Conservation (phyloP, 2,888 invertebrate genomes). For the Cancer borealis region DNA sequence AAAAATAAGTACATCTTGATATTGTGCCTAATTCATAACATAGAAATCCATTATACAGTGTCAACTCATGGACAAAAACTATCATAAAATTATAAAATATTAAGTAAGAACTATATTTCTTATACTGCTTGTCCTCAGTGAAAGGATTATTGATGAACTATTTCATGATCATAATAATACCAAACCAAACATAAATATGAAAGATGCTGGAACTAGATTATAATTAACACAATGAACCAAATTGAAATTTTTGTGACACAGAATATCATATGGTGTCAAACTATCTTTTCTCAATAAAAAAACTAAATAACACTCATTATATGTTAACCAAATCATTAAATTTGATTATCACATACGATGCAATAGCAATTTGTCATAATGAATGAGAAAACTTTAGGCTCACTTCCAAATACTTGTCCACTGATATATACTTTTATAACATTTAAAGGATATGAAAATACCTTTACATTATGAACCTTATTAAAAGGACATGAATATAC, state of each 20-base stretch:
- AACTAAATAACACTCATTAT: not conserved
- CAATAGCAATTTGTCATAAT: not conserved
- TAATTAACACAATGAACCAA: not conserved
- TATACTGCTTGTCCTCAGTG: not conserved
- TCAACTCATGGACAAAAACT: not conserved
- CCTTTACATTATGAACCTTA: not conserved
- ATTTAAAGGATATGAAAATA: not conserved
- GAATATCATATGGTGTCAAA: not conserved
- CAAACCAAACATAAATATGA: not conserved
- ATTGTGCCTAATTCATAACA: conserved; percentile 21
- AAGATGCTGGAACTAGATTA: not conserved
- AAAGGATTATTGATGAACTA: not conserved
- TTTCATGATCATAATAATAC: not conserved
- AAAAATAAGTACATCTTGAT: conserved; percentile 18
- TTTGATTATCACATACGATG: not conserved
- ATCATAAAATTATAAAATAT: not conserved
- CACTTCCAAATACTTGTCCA: not conserved
- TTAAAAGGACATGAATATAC: not conserved
- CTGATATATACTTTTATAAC: not conserved
- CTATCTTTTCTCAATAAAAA: not conserved
- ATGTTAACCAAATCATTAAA: not conserved
- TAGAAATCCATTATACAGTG: not conserved
- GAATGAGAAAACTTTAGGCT: not conserved
- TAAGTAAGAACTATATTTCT: not conserved
- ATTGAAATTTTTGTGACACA: not conserved